Evolutionary conservation across 1,140 invertebrate species (phyloP).

Genomic region (Bombus superbus): DNA sequence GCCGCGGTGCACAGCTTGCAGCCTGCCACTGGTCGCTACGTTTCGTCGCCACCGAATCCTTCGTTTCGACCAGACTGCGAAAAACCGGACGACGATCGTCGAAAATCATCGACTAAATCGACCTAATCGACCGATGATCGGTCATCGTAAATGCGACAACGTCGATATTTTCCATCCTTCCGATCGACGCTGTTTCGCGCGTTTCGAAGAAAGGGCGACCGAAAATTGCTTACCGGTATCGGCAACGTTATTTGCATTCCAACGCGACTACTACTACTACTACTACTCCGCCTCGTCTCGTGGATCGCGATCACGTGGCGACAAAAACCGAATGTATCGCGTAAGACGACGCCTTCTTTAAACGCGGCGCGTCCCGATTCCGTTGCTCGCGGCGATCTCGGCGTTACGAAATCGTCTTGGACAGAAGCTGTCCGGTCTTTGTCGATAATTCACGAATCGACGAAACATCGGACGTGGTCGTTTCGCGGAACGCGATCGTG

Average conservation of each 20-base stretch:
- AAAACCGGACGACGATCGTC: background rate
- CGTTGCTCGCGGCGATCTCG: background rate
- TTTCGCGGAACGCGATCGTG: conserved; percentile 9
- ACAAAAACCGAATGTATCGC: background rate
- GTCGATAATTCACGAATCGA: conserved; percentile 24
- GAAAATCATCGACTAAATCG: background rate
- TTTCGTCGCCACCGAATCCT: background rate
- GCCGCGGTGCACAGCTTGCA: background rate
- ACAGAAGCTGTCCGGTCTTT: background rate
- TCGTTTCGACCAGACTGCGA: background rate
- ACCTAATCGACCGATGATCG: too few species aligned
- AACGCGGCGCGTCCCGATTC: conserved; percentile 11
- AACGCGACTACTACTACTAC: too few species aligned
- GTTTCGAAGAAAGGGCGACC: background rate
- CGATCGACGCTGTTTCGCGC: background rate
- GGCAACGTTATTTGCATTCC: background rate
- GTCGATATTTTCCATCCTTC: background rate
- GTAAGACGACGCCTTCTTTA: background rate
- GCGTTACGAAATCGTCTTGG: background rate
- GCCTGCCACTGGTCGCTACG: background rate
- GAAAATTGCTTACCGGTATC: conserved; percentile 1
- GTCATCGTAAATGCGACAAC: background rate
- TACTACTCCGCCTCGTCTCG: background rate
- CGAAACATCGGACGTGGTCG: background rate
- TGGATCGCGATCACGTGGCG: background rate